Evolutionary conservation across 2,113 vertebrate species (phyloP), one percentile per base, ranked within the genome.

Genomic region (Lates calcarifer): DNA sequence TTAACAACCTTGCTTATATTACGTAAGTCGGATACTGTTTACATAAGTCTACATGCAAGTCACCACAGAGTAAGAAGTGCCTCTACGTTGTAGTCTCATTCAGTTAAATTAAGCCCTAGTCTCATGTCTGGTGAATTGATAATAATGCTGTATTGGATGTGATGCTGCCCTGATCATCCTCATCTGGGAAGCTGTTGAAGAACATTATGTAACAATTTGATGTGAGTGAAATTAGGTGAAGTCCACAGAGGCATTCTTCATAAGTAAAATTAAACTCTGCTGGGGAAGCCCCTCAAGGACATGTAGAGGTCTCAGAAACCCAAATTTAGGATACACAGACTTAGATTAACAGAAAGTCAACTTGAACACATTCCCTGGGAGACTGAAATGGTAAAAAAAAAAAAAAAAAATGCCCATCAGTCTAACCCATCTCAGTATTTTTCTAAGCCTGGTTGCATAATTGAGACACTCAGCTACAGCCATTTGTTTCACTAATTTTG

Each of bases 221-320:
- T 74, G 33, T 79, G 66, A 74, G 39, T 56, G 72, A 58, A 84
- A 81, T 67, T 75, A 74, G 76, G 70, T 76, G 79, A 75, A 41
- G 45, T 72, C 87, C 56, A 51, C 74, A 31, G 86, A 35, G 68
- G 66, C 57, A 17, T 58, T 77, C 24, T n/a, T 57, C 76, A 79
- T 61, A 74, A 77, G 57, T 82, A 49, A 72, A 86, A 70, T 74
- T 57, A 63, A 79, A 82, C 62, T 76, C 5, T 26, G 75, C 20
- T 13, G 51, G 72, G 81, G 51, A 86, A 57, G 55, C 74, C 71
- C 81, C 33, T 77, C 61, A 86, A 88, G 74, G 85, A 75, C 82
- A 62, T 0, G 12, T 74, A 35, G 83, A 77, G 81, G 82, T 83
- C 83, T 82, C 51, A 47, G 56, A 28, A 69, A 76, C 49, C 55